A percentile compares a stretch with the other conserved stretches of the same genome.
phyloP scores from a whole-genome alignment of 2,888 invertebrate species.

The Lissocephala sabroskyi region DNA sequence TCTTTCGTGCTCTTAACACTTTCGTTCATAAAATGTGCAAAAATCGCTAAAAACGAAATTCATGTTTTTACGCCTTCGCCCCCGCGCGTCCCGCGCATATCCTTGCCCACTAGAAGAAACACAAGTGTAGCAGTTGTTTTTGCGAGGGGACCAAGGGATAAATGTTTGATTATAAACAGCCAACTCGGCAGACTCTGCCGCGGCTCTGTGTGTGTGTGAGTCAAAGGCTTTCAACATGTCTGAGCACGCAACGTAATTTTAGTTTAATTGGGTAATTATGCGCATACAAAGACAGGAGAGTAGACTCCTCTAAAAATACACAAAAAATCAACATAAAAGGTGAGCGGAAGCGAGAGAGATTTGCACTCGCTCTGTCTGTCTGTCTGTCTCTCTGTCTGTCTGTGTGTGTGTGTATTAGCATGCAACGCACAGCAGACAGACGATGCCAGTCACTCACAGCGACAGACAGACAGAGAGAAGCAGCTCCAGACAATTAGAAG shows the following conservation, averaged over 20 bases:
- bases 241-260: conserved; percentile 73
- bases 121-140: too few relatives aligned
- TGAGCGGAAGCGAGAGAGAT: conserved; percentile 5
- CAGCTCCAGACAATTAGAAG: not conserved
- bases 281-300: conserved; percentile 35
- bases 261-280: conserved; percentile 73
- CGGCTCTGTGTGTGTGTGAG: conserved; percentile 25
- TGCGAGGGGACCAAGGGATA: conserved; percentile 4
- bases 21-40: conserved; percentile 8
- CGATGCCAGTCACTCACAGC: not conserved
- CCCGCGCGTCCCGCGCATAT: not conserved
- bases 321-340: too few relatives aligned
- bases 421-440: not conserved
- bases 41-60: conserved; percentile 49
- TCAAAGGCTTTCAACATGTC: conserved; percentile 72
- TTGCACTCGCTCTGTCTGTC: conserved; percentile 2
- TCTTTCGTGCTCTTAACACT: too few relatives aligned
- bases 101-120: too few relatives aligned
- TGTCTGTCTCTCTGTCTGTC: conserved; percentile 2
- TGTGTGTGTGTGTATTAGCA: conserved; percentile 5
- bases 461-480: not conserved
- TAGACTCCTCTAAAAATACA: not conserved
- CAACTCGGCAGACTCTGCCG: not conserved
- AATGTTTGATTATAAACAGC: conserved; percentile 3
- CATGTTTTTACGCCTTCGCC: conserved; percentile 24